Percentiles rank a stretch among this genome's conserved stretches.
Conservation (phyloP, 2,888 invertebrate species). For the Monochamus alternatus region DNA sequence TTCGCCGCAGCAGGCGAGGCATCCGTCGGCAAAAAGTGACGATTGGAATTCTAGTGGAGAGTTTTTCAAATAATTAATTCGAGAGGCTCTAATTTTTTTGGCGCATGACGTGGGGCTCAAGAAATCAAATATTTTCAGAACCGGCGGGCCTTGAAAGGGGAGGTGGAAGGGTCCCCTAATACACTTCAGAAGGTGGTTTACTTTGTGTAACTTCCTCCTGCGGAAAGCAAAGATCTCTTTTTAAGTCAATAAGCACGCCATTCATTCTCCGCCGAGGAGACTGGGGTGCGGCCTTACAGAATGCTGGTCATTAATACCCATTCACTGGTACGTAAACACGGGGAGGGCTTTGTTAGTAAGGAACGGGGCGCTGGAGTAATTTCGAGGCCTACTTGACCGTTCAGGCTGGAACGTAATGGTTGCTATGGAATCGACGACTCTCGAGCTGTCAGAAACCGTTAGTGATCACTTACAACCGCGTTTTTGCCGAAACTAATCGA, state of each 20-base stretch:
- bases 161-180: no score
- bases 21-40: no score
- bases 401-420: neutral
- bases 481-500: neutral
- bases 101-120: no score
- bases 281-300: constrained; percentile 6
- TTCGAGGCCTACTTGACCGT: constrained; percentile 8
- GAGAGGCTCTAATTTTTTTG: no score
- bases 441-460: neutral
- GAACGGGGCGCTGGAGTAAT: constrained; percentile 10
- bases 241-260: neutral
- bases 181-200: no score
- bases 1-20: neutral
- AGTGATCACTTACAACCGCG: neutral
- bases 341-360: constrained; percentile 8
- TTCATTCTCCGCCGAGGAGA: neutral
- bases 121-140: no score
- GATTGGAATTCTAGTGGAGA: no score
- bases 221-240: neutral
- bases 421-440: neutral
- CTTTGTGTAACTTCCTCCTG: no score
- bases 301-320: constrained; percentile 23
- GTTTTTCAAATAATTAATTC: no score
- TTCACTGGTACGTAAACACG: constrained; percentile 21
- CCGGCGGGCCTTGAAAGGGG: no score